Base-by-base conservation (phyloP, 2,797 vertebrate species). In the Loris lydekkerianus region DNA sequence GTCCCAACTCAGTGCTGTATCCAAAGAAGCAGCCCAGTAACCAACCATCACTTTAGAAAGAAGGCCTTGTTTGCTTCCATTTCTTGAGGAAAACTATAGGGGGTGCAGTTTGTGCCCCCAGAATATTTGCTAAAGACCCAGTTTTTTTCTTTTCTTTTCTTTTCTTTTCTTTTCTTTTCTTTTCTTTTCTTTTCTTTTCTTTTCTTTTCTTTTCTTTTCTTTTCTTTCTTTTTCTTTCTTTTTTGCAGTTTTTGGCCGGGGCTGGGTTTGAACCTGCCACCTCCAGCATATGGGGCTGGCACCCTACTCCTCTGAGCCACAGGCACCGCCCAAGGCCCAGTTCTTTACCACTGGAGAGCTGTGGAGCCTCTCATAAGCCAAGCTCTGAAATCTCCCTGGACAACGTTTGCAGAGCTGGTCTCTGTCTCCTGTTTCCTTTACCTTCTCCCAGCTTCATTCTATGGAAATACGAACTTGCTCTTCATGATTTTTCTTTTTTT, bases 401-500 rank as follows among this genome's bases (percentile, higher is more conserved):
- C 46, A 2, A 2, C 31, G n/a, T 20, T 15, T 63, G 37, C 20
- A 1, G n/a, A 27, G 58, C 58, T 15, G 7, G 31, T 63, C 53
- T 69, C 7, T 21, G 70, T 40, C 31, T 21, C 58, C 21, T 15
- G 14, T 25, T 14, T 61, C 3, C 25, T 15, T 37, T 5, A 0
- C 69, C 15, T 61, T 27, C 77, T 78, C 73, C 56, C 6, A 21
- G 15, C 86, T 88, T 75, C 8, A 2, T 56, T 40, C 8, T 9
- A 27, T 10, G 37, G 86, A 65, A 67, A 11, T 49, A 67, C 43
- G 60, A 40, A 29, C 34, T 29, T 40, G 23, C 53, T 88, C 69
- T 81, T 72, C 63, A 75, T 43, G 34, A 69, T 53, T 63, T 56
- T 49, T 43, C 65, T 93, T 85, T 94, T 53, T 93, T 61, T 89